Percentiles rank a stretch among this genome's conserved stretches.
Conservation (phyloP, 2,888 invertebrate species). For the Nomada goodeniana region DNA sequence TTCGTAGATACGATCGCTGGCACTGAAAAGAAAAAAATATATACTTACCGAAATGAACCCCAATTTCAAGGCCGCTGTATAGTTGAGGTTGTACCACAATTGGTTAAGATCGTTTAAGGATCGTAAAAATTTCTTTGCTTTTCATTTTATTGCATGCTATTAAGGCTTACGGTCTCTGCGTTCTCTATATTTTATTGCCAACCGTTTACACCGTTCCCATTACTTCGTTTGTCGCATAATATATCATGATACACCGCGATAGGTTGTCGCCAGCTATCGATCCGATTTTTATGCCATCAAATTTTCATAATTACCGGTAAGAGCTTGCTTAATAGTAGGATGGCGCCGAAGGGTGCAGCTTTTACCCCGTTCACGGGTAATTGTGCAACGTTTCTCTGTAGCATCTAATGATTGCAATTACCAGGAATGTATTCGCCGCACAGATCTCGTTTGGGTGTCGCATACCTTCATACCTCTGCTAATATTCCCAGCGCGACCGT, state of each 20-base stretch:
- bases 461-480: not conserved
- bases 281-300: slow-evolving; percentile 52
- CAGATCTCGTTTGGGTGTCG: slow-evolving; percentile 20
- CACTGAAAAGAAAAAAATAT: not conserved
- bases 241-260: not conserved
- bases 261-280: slow-evolving; percentile 38
- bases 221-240: too few relatives aligned
- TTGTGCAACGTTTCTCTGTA: slow-evolving; percentile 35
- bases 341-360: slow-evolving; percentile 17
- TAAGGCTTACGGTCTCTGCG: too few relatives aligned
- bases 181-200: too few relatives aligned
- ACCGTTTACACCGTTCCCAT: too few relatives aligned
- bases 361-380: slow-evolving; percentile 22
- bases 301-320: slow-evolving; percentile 50
- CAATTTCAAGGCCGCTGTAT: too few relatives aligned
- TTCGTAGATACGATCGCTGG: too few relatives aligned
- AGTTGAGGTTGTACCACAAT: too few relatives aligned
- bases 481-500: not conserved
- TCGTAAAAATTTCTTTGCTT: too few relatives aligned
- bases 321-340: slow-evolving; percentile 47
- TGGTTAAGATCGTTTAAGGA: too few relatives aligned
- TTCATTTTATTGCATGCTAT: too few relatives aligned
- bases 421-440: slow-evolving; percentile 1
- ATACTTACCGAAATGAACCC: too few relatives aligned
- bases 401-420: slow-evolving; percentile 27